phyloP scores from a whole-genome alignment of 2,113 vertebrate species.

The Menidia beryllina region DNA sequence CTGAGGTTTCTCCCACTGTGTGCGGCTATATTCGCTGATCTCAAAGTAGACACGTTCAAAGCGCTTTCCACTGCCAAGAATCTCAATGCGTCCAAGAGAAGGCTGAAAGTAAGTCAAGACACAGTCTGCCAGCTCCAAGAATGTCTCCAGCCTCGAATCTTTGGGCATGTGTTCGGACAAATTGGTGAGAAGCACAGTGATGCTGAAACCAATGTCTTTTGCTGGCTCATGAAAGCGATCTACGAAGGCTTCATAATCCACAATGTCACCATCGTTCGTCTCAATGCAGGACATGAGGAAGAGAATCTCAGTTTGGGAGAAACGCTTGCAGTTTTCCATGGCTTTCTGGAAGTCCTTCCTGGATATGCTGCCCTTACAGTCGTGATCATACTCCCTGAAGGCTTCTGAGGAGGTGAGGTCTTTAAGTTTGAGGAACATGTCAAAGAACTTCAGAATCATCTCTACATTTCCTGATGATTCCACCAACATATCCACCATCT shows the following conservation, averaged over 20 bases:
- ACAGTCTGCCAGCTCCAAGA: conserved; percentile 90
- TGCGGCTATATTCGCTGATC: conserved; percentile 94
- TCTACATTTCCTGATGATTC: conserved; percentile 94
- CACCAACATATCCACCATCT: conserved; percentile 98
- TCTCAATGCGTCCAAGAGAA: conserved; percentile 93
- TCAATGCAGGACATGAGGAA: conserved; percentile 92
- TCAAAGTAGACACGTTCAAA: conserved; percentile 96
- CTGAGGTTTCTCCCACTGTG: conserved; percentile 97
- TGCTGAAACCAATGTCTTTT: conserved; percentile 95
- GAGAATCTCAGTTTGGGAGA: conserved; percentile 87
- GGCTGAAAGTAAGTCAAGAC: conserved; percentile 93
- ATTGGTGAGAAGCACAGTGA: conserved; percentile 94
- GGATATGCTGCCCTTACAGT: conserved; percentile 89
- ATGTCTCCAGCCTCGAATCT: conserved; percentile 87
- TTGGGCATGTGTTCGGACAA: conserved; percentile 96
- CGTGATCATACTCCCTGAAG: conserved; percentile 91
- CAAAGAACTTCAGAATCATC: conserved; percentile 97
- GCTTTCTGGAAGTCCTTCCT: conserved; percentile 94
- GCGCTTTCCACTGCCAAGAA: conserved; percentile 93
- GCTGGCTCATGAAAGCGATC: conserved; percentile 94
- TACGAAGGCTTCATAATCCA: conserved; percentile 92
- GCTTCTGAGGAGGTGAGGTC: conserved; percentile 91
- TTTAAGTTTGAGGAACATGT: conserved; percentile 97
- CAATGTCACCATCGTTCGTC: conserved; percentile 88
- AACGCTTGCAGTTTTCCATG: conserved; percentile 93